A percentile compares a stretch with the other conserved stretches of the same genome.
phyloP scores from a whole-genome alignment of 2,797 vertebrate species.

The Rhinogobio ventralis region DNA sequence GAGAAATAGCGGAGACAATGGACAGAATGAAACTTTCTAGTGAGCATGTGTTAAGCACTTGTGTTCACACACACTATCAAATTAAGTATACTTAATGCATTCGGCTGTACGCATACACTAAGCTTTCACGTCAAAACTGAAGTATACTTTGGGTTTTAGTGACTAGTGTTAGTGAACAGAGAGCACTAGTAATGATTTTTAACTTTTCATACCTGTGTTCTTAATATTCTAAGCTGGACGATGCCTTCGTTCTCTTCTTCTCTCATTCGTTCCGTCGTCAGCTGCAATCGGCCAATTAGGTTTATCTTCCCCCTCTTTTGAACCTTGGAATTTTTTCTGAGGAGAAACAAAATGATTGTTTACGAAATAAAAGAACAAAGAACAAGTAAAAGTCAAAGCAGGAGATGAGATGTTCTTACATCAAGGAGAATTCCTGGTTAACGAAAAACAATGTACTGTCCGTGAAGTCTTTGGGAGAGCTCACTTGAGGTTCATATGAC shows the following conservation, averaged over 20 bases:
- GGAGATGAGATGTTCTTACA: slow-evolving; percentile 79
- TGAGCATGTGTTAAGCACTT: neutral
- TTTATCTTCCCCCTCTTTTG: slow-evolving; percentile 99
- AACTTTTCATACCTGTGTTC: slow-evolving; percentile 88
- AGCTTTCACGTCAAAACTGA: neutral
- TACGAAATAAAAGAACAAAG: neutral
- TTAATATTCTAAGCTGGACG: slow-evolving; percentile 96
- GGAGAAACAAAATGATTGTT: slow-evolving; percentile 31
- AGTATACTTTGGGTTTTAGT: neutral
- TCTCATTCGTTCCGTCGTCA: slow-evolving; percentile 97
- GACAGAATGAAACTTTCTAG: neutral
- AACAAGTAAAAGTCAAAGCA: neutral
- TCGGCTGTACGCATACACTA: neutral
- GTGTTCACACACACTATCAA: neutral
- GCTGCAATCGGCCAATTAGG: slow-evolving; percentile 95
- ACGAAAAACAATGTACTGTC: slow-evolving; percentile 97
- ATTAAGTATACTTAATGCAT: too few relatives aligned
- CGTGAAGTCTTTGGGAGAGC: slow-evolving; percentile 98
- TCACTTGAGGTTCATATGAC: slow-evolving; percentile 93
- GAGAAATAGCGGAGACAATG: neutral
- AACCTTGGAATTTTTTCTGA: slow-evolving; percentile 98
- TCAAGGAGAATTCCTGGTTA: slow-evolving; percentile 99
- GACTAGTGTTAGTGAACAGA: neutral
- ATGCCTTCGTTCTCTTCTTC: slow-evolving; percentile 99
- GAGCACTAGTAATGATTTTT: neutral